Conservation (phyloP, 2,888 invertebrate species). For the Amblyjoppa proteus region DNA sequence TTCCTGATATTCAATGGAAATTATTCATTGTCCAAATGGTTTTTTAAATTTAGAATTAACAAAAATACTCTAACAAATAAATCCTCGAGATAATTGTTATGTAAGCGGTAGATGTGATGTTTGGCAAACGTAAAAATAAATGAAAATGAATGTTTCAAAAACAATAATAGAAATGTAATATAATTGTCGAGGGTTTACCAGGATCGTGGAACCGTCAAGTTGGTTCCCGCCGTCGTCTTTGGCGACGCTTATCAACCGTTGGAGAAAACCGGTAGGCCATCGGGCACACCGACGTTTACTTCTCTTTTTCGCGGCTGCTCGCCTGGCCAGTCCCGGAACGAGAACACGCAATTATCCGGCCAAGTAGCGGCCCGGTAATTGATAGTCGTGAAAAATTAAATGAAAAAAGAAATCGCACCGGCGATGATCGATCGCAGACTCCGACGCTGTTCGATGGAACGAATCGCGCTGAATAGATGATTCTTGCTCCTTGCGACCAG, state of each 20-base stretch:
- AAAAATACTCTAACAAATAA: too few relatives aligned
- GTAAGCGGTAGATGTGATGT: too few relatives aligned
- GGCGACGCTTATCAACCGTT: neutral
- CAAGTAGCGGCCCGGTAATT: neutral
- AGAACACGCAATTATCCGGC: slow-evolving; percentile 34
- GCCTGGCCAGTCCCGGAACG: slow-evolving; percentile 24
- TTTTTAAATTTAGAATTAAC: too few relatives aligned
- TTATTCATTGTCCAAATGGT: neutral
- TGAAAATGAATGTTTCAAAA: too few relatives aligned
- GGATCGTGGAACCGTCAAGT: neutral
- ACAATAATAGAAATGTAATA: neutral
- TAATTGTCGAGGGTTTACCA: neutral
- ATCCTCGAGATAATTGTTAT: too few relatives aligned
- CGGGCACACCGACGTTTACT: slow-evolving; percentile 19
- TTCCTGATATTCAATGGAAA: too few relatives aligned
- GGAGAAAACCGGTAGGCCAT: slow-evolving; percentile 42
- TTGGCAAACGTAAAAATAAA: too few relatives aligned
- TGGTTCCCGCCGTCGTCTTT: neutral
- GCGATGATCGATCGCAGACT: slow-evolving; percentile 13
- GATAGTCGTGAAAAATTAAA: slow-evolving; percentile 22
- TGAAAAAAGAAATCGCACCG: neutral
- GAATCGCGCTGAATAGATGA: slow-evolving; percentile 5
- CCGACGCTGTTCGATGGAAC: neutral
- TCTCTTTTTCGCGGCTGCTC: slow-evolving; percentile 20
- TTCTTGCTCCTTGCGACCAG: slow-evolving; percentile 6